Base-by-base conservation (phyloP, 2,888 invertebrate genomes). In the Mellilla xanthometata region DNA sequence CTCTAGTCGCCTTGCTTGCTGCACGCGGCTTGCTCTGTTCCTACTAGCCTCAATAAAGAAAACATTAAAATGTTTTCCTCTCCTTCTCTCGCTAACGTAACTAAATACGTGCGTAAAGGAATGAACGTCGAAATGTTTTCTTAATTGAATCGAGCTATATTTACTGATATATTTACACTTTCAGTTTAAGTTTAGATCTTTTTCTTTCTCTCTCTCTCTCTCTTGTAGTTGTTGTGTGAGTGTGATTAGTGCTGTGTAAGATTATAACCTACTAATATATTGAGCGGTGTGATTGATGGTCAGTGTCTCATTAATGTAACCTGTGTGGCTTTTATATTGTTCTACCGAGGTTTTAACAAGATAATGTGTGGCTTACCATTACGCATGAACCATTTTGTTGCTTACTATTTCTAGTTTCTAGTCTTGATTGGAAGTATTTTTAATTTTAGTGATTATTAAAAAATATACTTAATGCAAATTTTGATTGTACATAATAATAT, bases 1-100 rank as follows among this genome's bases (percentile, higher is more conserved):
- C 52, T 34, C 22, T 39, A 39, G 43, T 23, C 51, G 45, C 48
- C 43, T 50, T 43, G 31, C 52, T 54, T 49, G 52, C 54, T 58
- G 59, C 55, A 50, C 52, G 49, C 39, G 29, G 56, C 62, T 55
- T 46, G 33, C 48, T 22, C 32, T 34, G 28, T 39, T 29, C 39
- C 35, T 53, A 26, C 12, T 39, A n/a, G n/a, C n/a, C n/a, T n/a
- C n/a, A n/a, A n/a, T n/a, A n/a, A n/a, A n/a, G n/a, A n/a, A n/a
- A n/a, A n/a, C n/a, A n/a, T n/a, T n/a, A n/a, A n/a, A n/a, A n/a
- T n/a, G n/a, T n/a, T n/a, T n/a, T n/a, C n/a, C n/a, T n/a, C n/a
- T n/a, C n/a, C n/a, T n/a, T n/a, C n/a, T n/a, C n/a, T n/a, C n/a
- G n/a, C n/a, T n/a, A n/a, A n/a, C n/a, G n/a, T n/a, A n/a, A n/a